These are phyloP conservation scores for Heloderma charlesbogerti DNA, from an alignment of 2,113 vertebrate genomes.

Conservation along the genomic window DNA sequence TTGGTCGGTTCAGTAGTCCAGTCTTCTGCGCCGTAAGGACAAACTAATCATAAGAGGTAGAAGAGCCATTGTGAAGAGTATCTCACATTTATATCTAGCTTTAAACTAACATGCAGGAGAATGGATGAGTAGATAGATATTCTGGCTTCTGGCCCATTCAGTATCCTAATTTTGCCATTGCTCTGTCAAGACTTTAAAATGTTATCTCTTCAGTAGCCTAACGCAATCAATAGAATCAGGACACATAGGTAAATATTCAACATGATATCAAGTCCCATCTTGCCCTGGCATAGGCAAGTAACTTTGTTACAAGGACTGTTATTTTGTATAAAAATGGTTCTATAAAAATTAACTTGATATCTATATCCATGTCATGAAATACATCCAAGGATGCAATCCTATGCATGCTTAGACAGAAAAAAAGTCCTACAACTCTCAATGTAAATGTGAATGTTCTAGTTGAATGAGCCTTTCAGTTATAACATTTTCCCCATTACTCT, in stretches of 20 bases:
- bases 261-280: too few relatives aligned
- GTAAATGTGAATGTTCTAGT: background rate
- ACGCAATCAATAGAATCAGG: background rate
- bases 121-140: background rate
- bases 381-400: too few relatives aligned
- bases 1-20: background rate
- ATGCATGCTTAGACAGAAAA: too few relatives aligned
- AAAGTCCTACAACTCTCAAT: too few relatives aligned
- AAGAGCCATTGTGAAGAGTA: background rate
- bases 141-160: background rate
- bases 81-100: background rate
- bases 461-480: background rate
- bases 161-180: background rate
- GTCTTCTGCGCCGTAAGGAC: background rate
- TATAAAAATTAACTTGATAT: background rate
- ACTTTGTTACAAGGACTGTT: background rate
- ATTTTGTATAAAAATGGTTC: background rate
- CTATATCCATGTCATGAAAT: background rate
- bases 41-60: background rate
- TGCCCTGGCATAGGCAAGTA: background rate
- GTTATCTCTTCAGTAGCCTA: background rate
- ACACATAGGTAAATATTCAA: background rate
- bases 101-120: background rate
- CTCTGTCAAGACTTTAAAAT: too few relatives aligned
- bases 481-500: background rate